Base-by-base conservation (phyloP, 2,888 invertebrate species). In the Campoplex nolae region DNA sequence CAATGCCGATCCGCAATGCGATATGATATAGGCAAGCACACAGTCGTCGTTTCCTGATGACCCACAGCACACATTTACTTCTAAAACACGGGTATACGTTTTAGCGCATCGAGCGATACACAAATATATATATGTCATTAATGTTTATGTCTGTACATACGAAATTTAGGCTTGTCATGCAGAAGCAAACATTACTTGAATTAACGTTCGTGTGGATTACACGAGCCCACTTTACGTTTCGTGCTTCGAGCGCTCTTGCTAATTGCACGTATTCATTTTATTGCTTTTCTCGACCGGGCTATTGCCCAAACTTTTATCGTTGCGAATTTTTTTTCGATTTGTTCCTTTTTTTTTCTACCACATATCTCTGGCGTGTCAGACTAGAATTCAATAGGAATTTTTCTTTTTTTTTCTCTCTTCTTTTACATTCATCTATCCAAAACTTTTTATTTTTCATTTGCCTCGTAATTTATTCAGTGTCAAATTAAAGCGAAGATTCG, bases 1-100 rank as follows among this genome's bases (percentile, higher is more conserved):
- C 86, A 87, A 73, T 84, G 83, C 86, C 77, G 73, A 86, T 74
- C 84, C 86, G 86, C 81, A 84, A 75, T 87, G 87, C 87, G 87
- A 87, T 84, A 84, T 75, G 68, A 87, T 78, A 79, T 70, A 71
- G 81, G 56, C 38, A 79, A 79, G 42, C 70, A 68, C 58, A 68
- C 16, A 58, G 54, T 62, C 54, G 54, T 62, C 54, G 77, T 58
- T 45, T 67, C 18, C 38, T 68, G 77, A 84, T 84, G 68, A 81
- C 70, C 73, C 75, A 58, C 56, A 68, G 78, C 28, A 18, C 67
- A 70, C 74, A 65, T 35, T 65, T 71, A 56, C 65, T 67, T 28
- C 8, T 35, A 48, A 76, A 35, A 76, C 23, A 58, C 38, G 38
- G n/a, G 68, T 51, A 56, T n/a, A 32, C 0, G 23, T 23, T 23